A percentile compares a stretch with the other conserved stretches of the same genome.
phyloP scores from a whole-genome alignment of 2,113 vertebrate genomes.

The Notechis scutatus region DNA sequence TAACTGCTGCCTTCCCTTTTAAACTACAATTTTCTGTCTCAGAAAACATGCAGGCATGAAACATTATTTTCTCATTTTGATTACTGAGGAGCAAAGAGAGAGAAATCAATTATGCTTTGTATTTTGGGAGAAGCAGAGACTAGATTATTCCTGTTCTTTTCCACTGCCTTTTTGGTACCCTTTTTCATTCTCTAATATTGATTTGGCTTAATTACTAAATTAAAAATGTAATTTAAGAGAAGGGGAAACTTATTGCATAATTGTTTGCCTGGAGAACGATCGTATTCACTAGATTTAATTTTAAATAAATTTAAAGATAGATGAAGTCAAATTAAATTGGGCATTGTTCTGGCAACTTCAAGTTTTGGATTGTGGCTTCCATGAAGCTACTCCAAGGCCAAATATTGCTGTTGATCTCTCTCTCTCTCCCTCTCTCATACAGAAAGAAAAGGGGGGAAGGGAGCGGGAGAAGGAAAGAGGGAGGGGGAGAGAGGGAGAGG shows the following conservation, averaged over 20 bases:
- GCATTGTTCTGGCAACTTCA: not conserved
- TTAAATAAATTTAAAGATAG: not conserved
- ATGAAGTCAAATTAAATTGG: not conserved
- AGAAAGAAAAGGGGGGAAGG: no score
- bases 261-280: not conserved
- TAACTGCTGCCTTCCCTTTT: not conserved
- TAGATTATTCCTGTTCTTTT: not conserved
- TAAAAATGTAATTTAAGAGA: not conserved
- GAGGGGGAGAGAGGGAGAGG: no score
- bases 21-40: not conserved
- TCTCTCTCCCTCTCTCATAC: no score
- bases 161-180: not conserved
- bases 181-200: not conserved
- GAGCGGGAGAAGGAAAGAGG: fast-evolving
- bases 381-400: not conserved
- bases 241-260: not conserved
- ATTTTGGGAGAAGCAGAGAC: not conserved
- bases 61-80: not conserved
- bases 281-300: not conserved
- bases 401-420: not conserved
- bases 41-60: not conserved
- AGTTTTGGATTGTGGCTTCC: not conserved
- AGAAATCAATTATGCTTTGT: not conserved
- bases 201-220: not conserved
- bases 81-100: not conserved